Evolutionary conservation across 2,888 invertebrate genomes (phyloP), one percentile per base, ranked within the genome.

Genomic region (Frankliniella intonsa): DNA sequence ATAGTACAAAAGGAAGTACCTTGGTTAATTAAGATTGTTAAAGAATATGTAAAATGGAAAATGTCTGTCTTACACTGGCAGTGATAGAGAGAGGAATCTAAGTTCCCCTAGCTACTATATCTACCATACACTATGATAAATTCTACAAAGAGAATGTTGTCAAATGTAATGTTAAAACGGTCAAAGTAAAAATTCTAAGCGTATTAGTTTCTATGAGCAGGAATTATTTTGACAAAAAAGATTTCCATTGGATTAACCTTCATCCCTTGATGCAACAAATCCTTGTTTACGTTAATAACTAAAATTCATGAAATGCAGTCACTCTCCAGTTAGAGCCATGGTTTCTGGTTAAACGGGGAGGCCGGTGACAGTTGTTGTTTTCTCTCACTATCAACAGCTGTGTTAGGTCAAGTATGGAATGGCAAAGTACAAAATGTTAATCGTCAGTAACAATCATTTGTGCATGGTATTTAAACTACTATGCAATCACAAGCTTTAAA

Each of bases 291-390:
- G 25, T 76, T 76, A 25, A 12, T 76, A 12, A 76, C 12, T 25
- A 25, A 25, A 76, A 25, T 22, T 25, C 12, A 76, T 12, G 25
- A 25, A 76, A 25, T 25, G 69, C 69, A 76, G 69, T 76, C 69
- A 76, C 69, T 76, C 69, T 76, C 25, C 25, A 22, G 69, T 76
- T 76, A 76, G 69, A 76, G 69, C 69, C 69, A 76, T 76, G 69
- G 69, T 76, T 76, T 22, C 69, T 25, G 69, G 69, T 76, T 76
- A 25, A 10, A 8, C 0, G 25, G 69, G 69, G 25, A 76, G 69
- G 69, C 69, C 69, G 10, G 25, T 76, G 69, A 76, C 22, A 76
- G 69, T 25, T 5, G 22, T 25, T 11, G 8, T 25, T 76, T 76
- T 76, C 22, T 11, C 25, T 12, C 10, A 76, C 22, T 25, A 76